phyloP scores from a whole-genome alignment of 2,888 invertebrate species.

The Hoplodrina blanda region DNA sequence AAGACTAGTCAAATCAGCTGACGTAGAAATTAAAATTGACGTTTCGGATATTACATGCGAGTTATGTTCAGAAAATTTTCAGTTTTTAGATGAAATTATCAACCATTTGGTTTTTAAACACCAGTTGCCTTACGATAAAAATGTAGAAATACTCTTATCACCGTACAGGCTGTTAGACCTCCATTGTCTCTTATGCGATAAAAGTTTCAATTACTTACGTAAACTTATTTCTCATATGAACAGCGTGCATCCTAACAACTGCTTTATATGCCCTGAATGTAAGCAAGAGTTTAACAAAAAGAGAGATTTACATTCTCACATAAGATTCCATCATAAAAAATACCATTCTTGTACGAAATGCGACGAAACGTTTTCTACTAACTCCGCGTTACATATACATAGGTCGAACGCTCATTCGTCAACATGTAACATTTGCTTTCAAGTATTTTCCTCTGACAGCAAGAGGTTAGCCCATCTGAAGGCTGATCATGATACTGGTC shows the following conservation, averaged over 20 bases:
- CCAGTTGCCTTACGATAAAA: constrained; percentile 71
- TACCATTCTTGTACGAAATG: constrained; percentile 77
- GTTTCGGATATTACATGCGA: constrained; percentile 79
- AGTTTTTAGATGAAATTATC: constrained; percentile 56
- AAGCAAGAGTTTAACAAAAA: constrained; percentile 77
- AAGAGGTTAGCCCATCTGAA: constrained; percentile 80
- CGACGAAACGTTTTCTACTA: constrained; percentile 67
- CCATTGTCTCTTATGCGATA: constrained; percentile 77
- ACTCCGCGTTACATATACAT: constrained; percentile 73
- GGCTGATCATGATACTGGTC: constrained; percentile 70
- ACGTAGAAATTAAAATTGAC: constrained; percentile 83
- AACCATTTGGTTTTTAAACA: constrained; percentile 77
- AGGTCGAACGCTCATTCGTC: constrained; percentile 76
- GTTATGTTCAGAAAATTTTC: constrained; percentile 70
- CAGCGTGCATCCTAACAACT: constrained; percentile 71
- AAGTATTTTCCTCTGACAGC: constrained; percentile 73
- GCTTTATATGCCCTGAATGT: constrained; percentile 75
- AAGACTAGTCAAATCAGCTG: constrained; percentile 74
- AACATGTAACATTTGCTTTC: constrained; percentile 80
- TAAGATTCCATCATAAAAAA: constrained; percentile 73
- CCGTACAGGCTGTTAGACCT: constrained; percentile 77
- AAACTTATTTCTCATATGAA: constrained; percentile 80
- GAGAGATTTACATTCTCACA: constrained; percentile 76
- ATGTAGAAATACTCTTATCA: constrained; percentile 71
- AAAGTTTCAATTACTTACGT: constrained; percentile 71